A percentile compares a stretch with the other conserved stretches of the same genome.
phyloP scores from a whole-genome alignment of 2,888 invertebrate genomes.

The Aquatica leii region DNA sequence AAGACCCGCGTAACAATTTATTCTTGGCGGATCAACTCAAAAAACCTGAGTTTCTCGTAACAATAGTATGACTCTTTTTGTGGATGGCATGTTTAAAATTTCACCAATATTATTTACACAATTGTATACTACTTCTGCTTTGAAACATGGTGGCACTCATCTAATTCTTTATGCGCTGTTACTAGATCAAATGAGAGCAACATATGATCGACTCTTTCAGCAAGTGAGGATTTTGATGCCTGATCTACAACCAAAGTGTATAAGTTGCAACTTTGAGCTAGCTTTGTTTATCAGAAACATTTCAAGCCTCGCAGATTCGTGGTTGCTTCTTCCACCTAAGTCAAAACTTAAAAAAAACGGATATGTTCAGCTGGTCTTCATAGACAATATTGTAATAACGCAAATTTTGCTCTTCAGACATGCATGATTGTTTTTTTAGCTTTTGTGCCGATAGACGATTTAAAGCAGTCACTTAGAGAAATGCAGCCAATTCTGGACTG shows the following conservation, averaged over 20 bases:
- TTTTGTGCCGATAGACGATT: not conserved
- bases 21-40: no score
- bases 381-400: no score
- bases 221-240: constrained; percentile 1
- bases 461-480: not conserved
- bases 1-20: no score
- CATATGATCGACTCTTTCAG: not conserved
- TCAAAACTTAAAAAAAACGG: no score
- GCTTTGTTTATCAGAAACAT: not conserved
- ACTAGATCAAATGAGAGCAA: not conserved
- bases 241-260: not conserved
- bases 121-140: not conserved
- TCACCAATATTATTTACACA: no score
- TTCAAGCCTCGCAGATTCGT: not conserved
- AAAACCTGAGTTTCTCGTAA: no score
- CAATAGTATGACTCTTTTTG: not conserved
- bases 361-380: not conserved
- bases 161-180: not conserved
- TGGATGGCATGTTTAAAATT: not conserved
- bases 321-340: not conserved
- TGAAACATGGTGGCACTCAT: not conserved
- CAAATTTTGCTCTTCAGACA: not conserved
- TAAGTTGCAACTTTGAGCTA: not conserved
- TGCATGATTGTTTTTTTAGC: not conserved
- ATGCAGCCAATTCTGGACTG: no score